Evolutionary conservation across 2,888 invertebrate genomes (phyloP).

Genomic region (Biston betularia): DNA sequence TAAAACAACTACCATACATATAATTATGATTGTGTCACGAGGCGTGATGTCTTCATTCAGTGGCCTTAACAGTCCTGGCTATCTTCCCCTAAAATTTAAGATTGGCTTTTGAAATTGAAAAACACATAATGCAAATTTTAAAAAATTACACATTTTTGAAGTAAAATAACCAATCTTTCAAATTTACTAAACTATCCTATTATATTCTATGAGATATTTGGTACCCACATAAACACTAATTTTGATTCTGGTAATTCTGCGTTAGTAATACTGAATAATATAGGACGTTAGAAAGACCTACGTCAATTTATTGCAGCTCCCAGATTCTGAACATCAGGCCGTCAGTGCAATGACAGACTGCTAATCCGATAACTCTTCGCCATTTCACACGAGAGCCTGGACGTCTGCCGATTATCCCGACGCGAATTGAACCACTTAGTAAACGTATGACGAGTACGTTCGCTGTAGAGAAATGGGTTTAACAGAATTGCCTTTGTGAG

Average conservation of each 20-base stretch:
- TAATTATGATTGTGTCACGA: too few species aligned
- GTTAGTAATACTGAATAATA: not conserved
- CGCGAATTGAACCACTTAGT: constrained; percentile 65
- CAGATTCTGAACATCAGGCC: constrained; percentile 29
- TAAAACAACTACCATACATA: too few species aligned
- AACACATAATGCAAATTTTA: too few species aligned
- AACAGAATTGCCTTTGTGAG: constrained; percentile 30
- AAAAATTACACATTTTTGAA: too few species aligned
- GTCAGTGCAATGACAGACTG: constrained; percentile 32
- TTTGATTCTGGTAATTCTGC: not conserved
- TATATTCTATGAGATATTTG: too few species aligned
- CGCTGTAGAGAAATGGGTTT: constrained; percentile 50
- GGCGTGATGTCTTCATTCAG: too few species aligned
- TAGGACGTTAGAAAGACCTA: not conserved
- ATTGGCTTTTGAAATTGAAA: too few species aligned
- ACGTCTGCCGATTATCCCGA: constrained; percentile 49
- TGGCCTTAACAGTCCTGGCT: too few species aligned
- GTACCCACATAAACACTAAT: too few species aligned
- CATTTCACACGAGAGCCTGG: constrained; percentile 59
- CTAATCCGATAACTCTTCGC: constrained; percentile 68
- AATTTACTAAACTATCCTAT: too few species aligned
- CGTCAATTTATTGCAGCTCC: constrained; percentile 32
- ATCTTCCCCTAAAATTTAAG: too few species aligned
- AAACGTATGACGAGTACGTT: constrained; percentile 49
- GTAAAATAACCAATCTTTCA: too few species aligned